phyloP scores from a whole-genome alignment of 2,113 vertebrate genomes.

The Propithecus coquereli region DNA sequence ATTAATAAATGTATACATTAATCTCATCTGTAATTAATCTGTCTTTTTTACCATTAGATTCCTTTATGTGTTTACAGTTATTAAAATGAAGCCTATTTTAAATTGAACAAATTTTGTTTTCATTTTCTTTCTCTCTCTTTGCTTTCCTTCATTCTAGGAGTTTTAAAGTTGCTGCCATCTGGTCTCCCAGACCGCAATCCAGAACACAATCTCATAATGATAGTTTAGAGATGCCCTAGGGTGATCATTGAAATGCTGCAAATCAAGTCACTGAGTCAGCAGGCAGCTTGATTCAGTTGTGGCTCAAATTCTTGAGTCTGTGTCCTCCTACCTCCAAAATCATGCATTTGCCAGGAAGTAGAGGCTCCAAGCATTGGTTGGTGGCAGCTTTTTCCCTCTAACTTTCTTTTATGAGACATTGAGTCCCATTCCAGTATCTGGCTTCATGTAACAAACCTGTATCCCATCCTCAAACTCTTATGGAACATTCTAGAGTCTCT shows the following conservation, averaged over 20 bases:
- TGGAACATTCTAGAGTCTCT: background rate
- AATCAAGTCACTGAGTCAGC: background rate
- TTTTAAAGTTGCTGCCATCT: background rate
- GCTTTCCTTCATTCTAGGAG: background rate
- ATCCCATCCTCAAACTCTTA: background rate
- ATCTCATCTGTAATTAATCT: background rate
- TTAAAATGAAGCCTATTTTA: background rate
- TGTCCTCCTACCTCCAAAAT: background rate
- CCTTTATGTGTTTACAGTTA: background rate
- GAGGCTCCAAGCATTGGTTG: background rate
- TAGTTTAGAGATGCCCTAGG: background rate
- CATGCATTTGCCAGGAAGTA: background rate
- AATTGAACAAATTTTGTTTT: background rate
- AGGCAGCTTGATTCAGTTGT: background rate
- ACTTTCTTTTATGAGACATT: background rate
- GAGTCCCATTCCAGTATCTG: background rate
- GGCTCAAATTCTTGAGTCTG: background rate
- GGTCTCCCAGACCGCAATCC: background rate
- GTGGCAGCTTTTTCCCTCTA: background rate
- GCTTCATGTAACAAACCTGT: background rate
- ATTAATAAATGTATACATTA: background rate
- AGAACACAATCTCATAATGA: background rate
- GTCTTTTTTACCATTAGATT: constrained; percentile 25
- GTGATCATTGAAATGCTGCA: background rate
- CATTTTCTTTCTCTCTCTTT: background rate